phyloP scores from a whole-genome alignment of 2,888 invertebrate genomes.

The Invenusta paracnida region DNA sequence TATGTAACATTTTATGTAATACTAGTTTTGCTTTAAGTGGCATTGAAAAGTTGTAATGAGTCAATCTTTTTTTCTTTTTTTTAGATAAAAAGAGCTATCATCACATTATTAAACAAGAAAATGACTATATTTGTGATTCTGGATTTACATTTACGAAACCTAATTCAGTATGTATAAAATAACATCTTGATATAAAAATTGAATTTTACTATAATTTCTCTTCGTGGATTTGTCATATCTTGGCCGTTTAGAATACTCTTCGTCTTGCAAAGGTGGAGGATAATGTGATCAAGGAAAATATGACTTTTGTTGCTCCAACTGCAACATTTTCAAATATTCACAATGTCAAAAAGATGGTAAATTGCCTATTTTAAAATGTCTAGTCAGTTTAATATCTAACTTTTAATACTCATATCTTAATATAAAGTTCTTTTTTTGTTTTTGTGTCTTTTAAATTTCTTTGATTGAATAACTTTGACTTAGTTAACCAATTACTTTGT shows the following conservation, averaged over 20 bases:
- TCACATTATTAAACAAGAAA: neutral
- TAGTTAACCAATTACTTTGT: neutral
- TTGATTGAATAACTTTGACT: neutral
- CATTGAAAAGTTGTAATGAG: neutral
- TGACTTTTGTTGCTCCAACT: neutral
- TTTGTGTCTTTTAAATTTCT: too few relatives aligned
- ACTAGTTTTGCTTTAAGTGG: neutral
- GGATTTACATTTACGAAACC: neutral
- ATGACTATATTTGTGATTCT: neutral
- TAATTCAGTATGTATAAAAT: neutral
- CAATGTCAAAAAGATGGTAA: neutral
- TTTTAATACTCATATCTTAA: too few relatives aligned
- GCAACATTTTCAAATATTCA: neutral
- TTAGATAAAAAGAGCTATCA: neutral
- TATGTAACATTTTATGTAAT: too few relatives aligned
- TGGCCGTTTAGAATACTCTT: neutral
- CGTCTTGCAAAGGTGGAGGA: neutral
- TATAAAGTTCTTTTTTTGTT: too few relatives aligned
- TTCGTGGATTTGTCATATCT: too few relatives aligned
- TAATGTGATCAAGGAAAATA: neutral
- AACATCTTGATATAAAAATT: neutral
- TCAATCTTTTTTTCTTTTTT: neutral
- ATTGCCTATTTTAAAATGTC: too few relatives aligned
- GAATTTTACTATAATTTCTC: neutral
- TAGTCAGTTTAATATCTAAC: too few relatives aligned